Conservation (phyloP, 2,113 vertebrate species). For the Lasiurus cinereus region DNA sequence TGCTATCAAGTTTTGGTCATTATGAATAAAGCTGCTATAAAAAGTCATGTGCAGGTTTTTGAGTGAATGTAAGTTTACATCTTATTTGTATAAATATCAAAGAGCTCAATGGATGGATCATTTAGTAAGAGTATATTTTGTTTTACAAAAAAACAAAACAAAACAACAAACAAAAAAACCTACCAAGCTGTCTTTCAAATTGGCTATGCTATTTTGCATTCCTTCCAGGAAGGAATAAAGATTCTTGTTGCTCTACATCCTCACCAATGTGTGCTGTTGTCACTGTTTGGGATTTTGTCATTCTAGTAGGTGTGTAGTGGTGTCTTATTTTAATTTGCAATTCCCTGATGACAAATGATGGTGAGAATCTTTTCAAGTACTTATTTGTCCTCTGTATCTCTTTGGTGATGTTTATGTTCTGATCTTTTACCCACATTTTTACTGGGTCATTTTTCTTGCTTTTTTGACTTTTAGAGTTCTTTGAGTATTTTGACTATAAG, state of each 20-base stretch:
- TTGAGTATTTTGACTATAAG: neutral
- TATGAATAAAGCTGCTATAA: neutral
- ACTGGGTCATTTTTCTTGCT: neutral
- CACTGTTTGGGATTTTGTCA: neutral
- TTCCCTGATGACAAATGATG: neutral
- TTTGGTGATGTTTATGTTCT: neutral
- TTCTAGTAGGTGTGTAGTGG: neutral
- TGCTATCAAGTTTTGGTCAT: neutral
- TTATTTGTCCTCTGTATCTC: neutral
- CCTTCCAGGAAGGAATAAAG: neutral
- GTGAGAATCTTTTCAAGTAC: neutral
- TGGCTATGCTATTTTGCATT: neutral
- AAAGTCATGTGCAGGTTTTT: neutral
- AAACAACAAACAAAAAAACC: neutral
- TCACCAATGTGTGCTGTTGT: neutral
- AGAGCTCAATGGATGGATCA: neutral
- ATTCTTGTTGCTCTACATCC: neutral
- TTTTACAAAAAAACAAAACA: neutral
- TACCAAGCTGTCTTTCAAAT: neutral
- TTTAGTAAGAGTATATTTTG: neutral
- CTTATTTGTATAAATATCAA: neutral
- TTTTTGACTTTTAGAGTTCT: neutral
- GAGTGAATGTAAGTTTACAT: neutral
- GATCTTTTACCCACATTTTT: neutral
- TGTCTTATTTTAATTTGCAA: neutral